Evolutionary conservation across 2,888 invertebrate species (phyloP), one percentile per base, ranked within the genome.

Genomic region (Antitype chi): DNA sequence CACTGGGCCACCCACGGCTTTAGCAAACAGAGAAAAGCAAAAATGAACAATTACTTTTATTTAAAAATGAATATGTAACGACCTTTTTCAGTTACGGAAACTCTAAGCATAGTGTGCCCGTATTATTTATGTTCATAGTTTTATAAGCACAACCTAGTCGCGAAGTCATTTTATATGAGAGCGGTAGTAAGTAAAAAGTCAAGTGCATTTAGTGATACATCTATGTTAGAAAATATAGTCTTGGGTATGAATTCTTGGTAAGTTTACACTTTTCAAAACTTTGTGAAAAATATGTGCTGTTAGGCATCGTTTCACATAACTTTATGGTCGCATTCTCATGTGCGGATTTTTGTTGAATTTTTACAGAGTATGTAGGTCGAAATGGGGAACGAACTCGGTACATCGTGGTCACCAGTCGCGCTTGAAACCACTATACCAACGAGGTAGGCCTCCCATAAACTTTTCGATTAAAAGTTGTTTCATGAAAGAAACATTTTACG

Each of bases 171-270:
- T 32, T n/a, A 32, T 23, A 67, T 32, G 17, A 74, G 20, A 9
- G 1, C 5, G 3, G 55, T 25, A 66, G 17, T 53, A 23, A 52
- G 43, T 63, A 59, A 57, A 71, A 67, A 55, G n/a, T 49, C 17
- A 28, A 60, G 64, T 67, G 32, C 70, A 75, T 57, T 43, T 47
- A 7, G 25, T n/a, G 17, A 32, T 52, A 38, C 25, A 60, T 53
- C 38, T 64, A 47, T 32, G 49, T 78, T 60, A 20, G 20, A 55
- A 60, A 66, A 69, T 49, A 66, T 53, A 52, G 68, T 71, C 60
- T 23, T 47, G 23, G 43, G 79, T 55, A 74, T 76, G 79, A 70
- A 85, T 79, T 66, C 52, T 85, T 60, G 3, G 28, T 60, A 25
- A 38, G 57, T 73, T 73, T 25, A 79, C 57, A 71, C 68, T 63